Evolutionary conservation across 2,888 invertebrate genomes (phyloP).

Genomic region (Diabrotica balteata): DNA sequence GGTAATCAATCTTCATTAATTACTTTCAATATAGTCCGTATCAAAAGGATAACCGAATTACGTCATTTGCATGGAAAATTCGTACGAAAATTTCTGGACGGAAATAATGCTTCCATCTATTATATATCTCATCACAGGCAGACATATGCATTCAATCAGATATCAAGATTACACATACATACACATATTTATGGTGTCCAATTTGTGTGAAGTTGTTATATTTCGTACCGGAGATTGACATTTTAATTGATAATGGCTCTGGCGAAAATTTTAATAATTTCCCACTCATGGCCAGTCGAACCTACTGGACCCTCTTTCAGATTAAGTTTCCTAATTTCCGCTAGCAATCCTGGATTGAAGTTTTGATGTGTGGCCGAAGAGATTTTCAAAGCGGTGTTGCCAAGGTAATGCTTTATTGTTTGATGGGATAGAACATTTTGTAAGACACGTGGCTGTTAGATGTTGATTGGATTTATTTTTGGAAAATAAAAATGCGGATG

Average conservation of each 20-base stretch:
- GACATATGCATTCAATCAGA: slow-evolving; percentile 9
- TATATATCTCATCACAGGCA: slow-evolving; percentile 5
- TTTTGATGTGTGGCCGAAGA: slow-evolving; percentile 5
- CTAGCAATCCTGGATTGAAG: slow-evolving; percentile 25
- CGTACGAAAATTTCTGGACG: not conserved
- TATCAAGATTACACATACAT: slow-evolving; percentile 19
- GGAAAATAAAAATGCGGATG: too few species aligned
- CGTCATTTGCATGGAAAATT: too few species aligned
- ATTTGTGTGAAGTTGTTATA: slow-evolving; percentile 34
- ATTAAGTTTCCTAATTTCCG: slow-evolving; percentile 43
- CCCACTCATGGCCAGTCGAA: slow-evolving; percentile 33
- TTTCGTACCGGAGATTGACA: slow-evolving; percentile 48
- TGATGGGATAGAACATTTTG: too few species aligned
- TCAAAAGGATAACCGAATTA: not conserved
- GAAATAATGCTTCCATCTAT: not conserved
- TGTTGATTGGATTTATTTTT: too few species aligned
- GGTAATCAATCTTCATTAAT: too few species aligned
- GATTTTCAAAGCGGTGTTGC: not conserved
- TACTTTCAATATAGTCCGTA: too few species aligned
- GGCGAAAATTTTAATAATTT: slow-evolving; percentile 41
- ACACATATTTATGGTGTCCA: slow-evolving; percentile 23
- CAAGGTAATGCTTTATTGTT: not conserved
- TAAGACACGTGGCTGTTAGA: too few species aligned
- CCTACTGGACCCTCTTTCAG: slow-evolving; percentile 37
- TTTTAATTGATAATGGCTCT: slow-evolving; percentile 49